phyloP scores from a whole-genome alignment of 2,888 invertebrate species.

The Athetis lepigone region DNA sequence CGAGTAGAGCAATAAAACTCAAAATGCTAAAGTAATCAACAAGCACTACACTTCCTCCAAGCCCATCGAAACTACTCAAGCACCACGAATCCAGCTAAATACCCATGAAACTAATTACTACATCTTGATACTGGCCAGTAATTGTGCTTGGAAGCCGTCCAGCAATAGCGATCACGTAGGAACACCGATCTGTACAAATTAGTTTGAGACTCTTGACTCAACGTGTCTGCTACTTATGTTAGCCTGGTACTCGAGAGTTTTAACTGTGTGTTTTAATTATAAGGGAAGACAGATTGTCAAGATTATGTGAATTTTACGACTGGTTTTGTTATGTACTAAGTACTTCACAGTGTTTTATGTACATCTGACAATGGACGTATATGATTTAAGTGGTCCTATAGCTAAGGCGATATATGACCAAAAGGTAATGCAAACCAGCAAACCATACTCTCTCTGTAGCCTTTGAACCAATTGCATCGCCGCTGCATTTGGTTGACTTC shows the following conservation, averaged over 20 bases:
- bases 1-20: neutral
- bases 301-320: neutral
- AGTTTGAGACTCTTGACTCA: conserved; percentile 25
- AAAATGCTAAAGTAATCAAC: neutral
- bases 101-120: conserved; percentile 28
- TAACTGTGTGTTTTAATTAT: neutral
- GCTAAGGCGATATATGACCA: neutral
- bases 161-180: conserved; percentile 30
- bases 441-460: too few species aligned
- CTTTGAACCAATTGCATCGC: too few species aligned
- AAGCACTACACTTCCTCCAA: neutral
- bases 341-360: neutral
- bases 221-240: conserved; percentile 18
- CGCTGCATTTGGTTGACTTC: too few species aligned
- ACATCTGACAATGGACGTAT: neutral
- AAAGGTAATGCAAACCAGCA: neutral
- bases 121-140: conserved; percentile 34
- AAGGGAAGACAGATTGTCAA: neutral
- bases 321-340: neutral
- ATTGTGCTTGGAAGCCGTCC: conserved; percentile 51
- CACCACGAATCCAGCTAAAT: conserved; percentile 20
- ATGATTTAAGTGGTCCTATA: neutral
- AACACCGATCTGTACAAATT: conserved; percentile 45
- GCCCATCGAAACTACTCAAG: neutral
- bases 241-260: conserved; percentile 14